Evolutionary conservation across 2,113 vertebrate species (phyloP).

Genomic region (Nyctibius bracteatus): DNA sequence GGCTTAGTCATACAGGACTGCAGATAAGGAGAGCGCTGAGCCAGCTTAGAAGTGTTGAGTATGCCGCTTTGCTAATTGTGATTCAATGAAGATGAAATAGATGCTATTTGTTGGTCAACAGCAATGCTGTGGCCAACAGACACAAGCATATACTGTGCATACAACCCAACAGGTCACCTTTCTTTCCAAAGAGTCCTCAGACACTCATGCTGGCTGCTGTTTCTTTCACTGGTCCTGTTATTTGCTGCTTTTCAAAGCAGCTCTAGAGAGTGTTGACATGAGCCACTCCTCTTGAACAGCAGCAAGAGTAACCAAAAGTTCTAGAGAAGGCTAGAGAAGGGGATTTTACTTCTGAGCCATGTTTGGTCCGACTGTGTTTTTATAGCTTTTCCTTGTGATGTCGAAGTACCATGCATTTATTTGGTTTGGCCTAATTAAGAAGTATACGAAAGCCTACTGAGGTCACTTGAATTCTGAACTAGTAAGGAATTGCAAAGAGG

Average conservation of each 20-base stretch:
- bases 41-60: background rate
- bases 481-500: background rate
- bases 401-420: background rate
- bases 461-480: background rate
- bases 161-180: background rate
- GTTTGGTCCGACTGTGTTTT: background rate
- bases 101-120: background rate
- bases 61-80: background rate
- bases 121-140: background rate
- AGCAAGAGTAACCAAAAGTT: background rate
- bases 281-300: background rate
- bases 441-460: background rate
- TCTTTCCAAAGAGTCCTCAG: background rate
- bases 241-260: background rate
- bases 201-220: background rate
- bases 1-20: background rate
- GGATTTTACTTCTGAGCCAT: background rate
- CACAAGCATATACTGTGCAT: too few species aligned
- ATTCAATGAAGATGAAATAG: background rate
- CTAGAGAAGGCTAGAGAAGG: background rate
- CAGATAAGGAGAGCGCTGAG: background rate
- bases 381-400: background rate
- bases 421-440: background rate
- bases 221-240: background rate
- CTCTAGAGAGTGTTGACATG: background rate